phyloP scores from a whole-genome alignment of 2,888 invertebrate species.

The Torymus auratus region DNA sequence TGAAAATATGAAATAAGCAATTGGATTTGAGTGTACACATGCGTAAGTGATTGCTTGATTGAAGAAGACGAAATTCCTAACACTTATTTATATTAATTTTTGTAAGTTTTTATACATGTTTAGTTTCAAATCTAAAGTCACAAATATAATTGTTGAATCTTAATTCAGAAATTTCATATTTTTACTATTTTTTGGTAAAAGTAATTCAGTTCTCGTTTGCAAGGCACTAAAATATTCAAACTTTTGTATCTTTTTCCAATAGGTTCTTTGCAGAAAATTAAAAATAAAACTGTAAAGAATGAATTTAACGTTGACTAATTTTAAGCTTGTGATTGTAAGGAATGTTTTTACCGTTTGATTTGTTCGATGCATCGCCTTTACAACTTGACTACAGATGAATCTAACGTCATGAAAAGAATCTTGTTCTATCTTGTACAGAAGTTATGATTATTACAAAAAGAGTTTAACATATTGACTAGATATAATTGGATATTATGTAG shows the following conservation, averaged over 20 bases:
- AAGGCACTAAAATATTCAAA: conserved; percentile 31
- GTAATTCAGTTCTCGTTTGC: not conserved
- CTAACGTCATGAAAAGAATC: conserved; percentile 14
- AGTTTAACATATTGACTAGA: conserved; percentile 44
- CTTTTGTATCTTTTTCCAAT: conserved; percentile 24
- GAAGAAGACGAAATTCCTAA: conserved; percentile 17
- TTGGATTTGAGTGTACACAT: conserved; percentile 35
- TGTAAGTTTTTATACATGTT: conserved; percentile 31
- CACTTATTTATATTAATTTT: conserved; percentile 27
- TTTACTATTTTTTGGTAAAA: not conserved
- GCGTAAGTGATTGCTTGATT: not conserved
- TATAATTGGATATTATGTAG: conserved; percentile 42
- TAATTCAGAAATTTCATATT: conserved; percentile 1
- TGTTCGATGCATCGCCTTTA: conserved; percentile 45
- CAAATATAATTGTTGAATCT: conserved; percentile 2
- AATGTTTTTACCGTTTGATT: conserved; percentile 46
- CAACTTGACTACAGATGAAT: conserved; percentile 25
- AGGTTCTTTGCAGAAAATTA: conserved; percentile 26
- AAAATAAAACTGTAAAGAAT: conserved; percentile 12
- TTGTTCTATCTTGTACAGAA: conserved; percentile 55
- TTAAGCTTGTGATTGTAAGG: conserved; percentile 43
- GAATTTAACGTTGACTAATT: conserved; percentile 51
- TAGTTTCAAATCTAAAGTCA: conserved; percentile 37
- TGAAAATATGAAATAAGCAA: conserved; percentile 26
- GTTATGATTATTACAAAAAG: conserved; percentile 47